Evolutionary conservation across 1,140 invertebrate genomes (phyloP), one percentile per base, ranked within the genome.

Genomic region (Achatina immaculata): DNA sequence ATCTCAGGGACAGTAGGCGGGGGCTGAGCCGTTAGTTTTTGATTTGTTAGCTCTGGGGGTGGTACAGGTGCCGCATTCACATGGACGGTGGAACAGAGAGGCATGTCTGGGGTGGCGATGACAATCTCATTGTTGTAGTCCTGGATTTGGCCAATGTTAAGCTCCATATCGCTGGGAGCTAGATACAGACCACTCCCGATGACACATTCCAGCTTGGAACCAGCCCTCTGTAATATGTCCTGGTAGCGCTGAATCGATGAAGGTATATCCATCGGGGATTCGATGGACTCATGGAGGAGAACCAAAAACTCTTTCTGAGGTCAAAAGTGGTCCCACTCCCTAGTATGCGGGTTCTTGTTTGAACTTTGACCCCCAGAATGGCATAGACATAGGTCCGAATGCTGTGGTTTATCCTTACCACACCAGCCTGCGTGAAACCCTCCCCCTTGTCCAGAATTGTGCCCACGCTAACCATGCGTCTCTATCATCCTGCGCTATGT

Each of bases 121-220:
- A 58, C 45, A 3, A 72, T 81, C 42, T 68, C 48, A 38, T 78
- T 81, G 69, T 83, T 78, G 68, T 81, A 81, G 4, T 55, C 65
- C 24, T 24, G 21, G 4, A 81, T 42, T 11, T 38, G 43, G 21
- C 42, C 51, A 28, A 81, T 65, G 11, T 58, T 45, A n/a, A 81
- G 79, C 16, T 43, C 16, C 65, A 72, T 78, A 36, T 83, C 43
- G 68, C 72, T 77, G 28, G 65, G 82, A n/a, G 62, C 43, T 62
- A 81, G 72, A 65, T 81, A 81, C n/a, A 81, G 45, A 3, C 65
- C 80, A 19, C 68, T 69, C 45, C 65, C 74, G 28, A 74, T 31
- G 58, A 62, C 58, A 31, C 6, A 62, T 6, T 62, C 28, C 11
- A 62, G n/a, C 16, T 62, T 34, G n/a, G 58, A 62, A 16, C 2